Evolutionary conservation across 2,113 vertebrate genomes (phyloP).

Genomic region (Cyanocitta stelleri): DNA sequence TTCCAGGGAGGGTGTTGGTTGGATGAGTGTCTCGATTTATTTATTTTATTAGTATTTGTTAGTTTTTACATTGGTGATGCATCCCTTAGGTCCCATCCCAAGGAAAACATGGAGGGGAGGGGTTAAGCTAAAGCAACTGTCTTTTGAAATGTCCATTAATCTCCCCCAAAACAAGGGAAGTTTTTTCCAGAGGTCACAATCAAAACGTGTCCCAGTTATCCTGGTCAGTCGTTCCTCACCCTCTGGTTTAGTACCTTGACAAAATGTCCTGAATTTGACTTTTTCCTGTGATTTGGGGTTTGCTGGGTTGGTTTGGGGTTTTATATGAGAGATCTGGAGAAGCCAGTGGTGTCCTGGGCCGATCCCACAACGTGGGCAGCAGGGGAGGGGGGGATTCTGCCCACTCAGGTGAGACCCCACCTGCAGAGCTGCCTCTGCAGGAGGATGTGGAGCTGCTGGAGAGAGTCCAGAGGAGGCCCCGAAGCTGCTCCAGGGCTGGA

Average conservation of each 20-base stretch:
- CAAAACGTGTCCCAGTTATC: not conserved
- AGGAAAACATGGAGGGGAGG: not conserved
- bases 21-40: not conserved
- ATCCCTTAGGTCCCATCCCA: conserved; percentile 3
- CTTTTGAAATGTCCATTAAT: not conserved
- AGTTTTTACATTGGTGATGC: not conserved
- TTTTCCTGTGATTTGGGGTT: not conserved
- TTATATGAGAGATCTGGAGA: not conserved
- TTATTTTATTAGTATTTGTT: not conserved
- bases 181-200: not conserved
- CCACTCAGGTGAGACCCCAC: not conserved
- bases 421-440: not conserved
- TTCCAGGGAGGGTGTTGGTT: not conserved
- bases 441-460: not conserved
- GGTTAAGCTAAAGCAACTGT: not conserved
- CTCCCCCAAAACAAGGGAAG: not conserved
- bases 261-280: not conserved
- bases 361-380: not conserved
- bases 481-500: not conserved
- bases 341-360: not conserved
- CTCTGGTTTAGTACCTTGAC: not conserved
- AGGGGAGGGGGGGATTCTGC: not conserved
- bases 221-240: not conserved
- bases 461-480: not conserved
- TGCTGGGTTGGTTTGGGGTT: not conserved